A percentile compares a stretch with the other conserved stretches of the same genome.
Evolutionary conservation across 2,797 vertebrate species (phyloP).

Genomic region (Glyptemys insculpta): DNA sequence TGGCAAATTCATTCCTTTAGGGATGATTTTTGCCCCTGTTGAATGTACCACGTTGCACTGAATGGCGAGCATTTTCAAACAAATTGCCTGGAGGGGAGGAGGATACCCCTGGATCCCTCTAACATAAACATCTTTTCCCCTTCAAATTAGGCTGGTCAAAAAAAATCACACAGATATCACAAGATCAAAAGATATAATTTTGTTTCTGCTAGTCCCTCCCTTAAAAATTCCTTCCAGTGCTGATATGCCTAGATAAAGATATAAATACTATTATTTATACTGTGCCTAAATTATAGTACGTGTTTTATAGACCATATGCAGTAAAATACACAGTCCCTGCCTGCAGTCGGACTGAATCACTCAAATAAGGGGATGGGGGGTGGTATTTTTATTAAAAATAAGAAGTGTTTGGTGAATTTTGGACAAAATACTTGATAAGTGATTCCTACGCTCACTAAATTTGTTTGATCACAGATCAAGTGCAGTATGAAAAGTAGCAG

Average conservation of each 20-base stretch:
- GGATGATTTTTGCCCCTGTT: slow-evolving; percentile 7
- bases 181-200: background rate
- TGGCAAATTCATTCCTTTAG: background rate
- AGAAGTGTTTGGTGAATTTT: slow-evolving; percentile 10
- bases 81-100: background rate
- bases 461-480: background rate
- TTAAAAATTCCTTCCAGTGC: slow-evolving; percentile 29
- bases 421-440: slow-evolving; percentile 39
- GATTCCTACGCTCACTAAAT: background rate
- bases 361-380: background rate
- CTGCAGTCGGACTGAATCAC: slow-evolving; percentile 6
- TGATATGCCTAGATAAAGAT: slow-evolving; percentile 9
- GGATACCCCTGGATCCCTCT: background rate
- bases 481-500: background rate
- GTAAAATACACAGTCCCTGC: slow-evolving; percentile 7
- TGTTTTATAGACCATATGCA: slow-evolving; percentile 32
- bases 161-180: background rate
- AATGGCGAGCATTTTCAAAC: slow-evolving; percentile 19
- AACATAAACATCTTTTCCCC: slow-evolving; percentile 1
- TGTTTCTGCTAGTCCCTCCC: slow-evolving; percentile 3
- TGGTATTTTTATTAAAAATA: slow-evolving; percentile 21
- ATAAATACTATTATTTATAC: slow-evolving; percentile 13
- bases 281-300: background rate
- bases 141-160: slow-evolving; percentile 21
- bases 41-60: background rate